Base-by-base conservation (phyloP, 2,888 invertebrate species). In the Syritta pipiens region DNA sequence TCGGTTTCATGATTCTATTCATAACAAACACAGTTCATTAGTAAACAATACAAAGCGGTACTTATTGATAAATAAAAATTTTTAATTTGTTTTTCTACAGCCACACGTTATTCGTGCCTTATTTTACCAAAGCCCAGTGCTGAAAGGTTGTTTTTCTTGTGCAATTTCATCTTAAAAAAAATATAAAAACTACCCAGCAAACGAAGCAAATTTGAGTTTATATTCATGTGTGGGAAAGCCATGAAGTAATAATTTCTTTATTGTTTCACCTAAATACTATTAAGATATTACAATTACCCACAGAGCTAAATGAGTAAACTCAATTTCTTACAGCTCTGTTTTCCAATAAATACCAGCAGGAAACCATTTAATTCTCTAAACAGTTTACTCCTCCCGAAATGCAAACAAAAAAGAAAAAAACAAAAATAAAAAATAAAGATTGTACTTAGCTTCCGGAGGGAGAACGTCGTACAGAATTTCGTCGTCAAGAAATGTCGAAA, bases 301-400 rank as follows among this genome's bases (percentile, higher is more conserved):
- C 60, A 24, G 26, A 35, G 24, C 6, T 24, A 46, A 46, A 17
- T 24, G 32, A 46, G n/a, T 19, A 9, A 42, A 60, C 17, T 3
- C 30, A 19, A 37, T 48, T 35, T 19, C 20, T 12, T 20, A 9
- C 63, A 42, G 51, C 51, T 63, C 14, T 44, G 53, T 51, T 32
- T 32, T 53, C 51, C 14, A 67, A 55, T 46, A 67, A 67, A 55
- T 14, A 26, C 48, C 48, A 67, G 67, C 55, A 48, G 48, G 67
- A 40, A 48, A 17, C 35, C 17, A 10, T 26, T 75, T 75, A 26
- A 69, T 62, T 62, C 53, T 62, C 40, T 55, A 75, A 75, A 75
- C 75, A 68, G 40, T 37, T 7, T 17, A 9, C 19, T 37, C 49
- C 17, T 35, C 26, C 40, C 37, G 17, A 74, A 46, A 51, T 10